phyloP scores from a whole-genome alignment of 2,797 vertebrate genomes.

The Morus bassanus region DNA sequence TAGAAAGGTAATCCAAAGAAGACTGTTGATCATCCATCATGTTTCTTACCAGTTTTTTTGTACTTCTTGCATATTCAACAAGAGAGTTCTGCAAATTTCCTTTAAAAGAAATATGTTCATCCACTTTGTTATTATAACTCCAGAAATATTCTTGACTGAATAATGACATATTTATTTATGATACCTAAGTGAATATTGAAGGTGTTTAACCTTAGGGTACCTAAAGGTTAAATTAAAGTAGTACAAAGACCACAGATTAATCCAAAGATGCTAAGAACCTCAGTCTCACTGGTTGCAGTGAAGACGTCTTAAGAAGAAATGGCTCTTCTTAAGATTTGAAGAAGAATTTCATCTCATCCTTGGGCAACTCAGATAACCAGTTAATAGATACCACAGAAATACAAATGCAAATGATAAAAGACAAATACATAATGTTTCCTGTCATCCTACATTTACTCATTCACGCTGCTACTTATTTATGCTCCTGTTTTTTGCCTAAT shows the following conservation, averaged over 20 bases:
- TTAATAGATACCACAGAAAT: neutral
- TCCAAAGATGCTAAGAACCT: neutral
- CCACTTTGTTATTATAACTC: neutral
- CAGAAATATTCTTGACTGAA: neutral
- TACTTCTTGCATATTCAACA: conserved; percentile 85
- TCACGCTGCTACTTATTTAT: neutral
- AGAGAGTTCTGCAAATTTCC: conserved; percentile 89
- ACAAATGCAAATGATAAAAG: neutral
- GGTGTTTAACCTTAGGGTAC: neutral
- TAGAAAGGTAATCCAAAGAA: conserved; percentile 86
- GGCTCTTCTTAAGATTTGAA: neutral
- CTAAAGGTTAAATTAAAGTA: neutral
- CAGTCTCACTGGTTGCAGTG: neutral
- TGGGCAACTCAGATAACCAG: neutral
- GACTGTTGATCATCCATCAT: conserved; percentile 91
- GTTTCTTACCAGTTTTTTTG: conserved; percentile 87
- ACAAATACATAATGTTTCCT: neutral
- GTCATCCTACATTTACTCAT: neutral
- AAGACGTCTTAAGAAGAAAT: neutral
- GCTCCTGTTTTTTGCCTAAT: neutral
- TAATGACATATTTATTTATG: neutral
- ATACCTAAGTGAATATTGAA: neutral
- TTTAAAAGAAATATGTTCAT: conserved; percentile 64
- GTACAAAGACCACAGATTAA: neutral
- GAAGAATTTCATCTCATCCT: neutral